A percentile compares a stretch with the other conserved stretches of the same genome.
These are phyloP conservation scores for Tor tambroides DNA, from an alignment of 2,113 vertebrate genomes.

Conservation along the genomic window DNA sequence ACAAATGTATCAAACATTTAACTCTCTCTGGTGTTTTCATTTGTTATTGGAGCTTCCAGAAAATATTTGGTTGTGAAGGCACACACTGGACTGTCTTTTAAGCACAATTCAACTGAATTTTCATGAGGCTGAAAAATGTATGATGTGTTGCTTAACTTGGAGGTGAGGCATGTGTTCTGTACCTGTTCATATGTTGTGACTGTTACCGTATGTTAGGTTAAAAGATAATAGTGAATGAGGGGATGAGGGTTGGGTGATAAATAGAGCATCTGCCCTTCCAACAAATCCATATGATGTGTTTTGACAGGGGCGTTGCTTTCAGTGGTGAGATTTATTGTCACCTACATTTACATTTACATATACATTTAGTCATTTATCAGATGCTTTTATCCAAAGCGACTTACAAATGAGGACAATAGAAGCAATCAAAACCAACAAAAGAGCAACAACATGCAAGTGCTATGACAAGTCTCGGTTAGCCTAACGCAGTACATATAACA, in stretches of 20 bases:
- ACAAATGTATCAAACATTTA: not conserved
- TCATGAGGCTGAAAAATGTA: not conserved
- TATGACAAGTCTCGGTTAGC: too few relatives aligned
- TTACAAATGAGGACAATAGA: too few relatives aligned
- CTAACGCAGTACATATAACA: too few relatives aligned
- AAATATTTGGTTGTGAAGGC: not conserved
- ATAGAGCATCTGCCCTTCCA: not conserved
- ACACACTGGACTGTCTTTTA: not conserved
- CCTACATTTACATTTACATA: too few relatives aligned
- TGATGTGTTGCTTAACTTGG: not conserved
- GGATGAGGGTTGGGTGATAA: not conserved
- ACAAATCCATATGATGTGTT: not conserved
- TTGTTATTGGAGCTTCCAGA: not conserved
- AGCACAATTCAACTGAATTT: not conserved
- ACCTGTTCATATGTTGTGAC: slow-evolving; percentile 1
- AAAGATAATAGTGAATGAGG: not conserved
- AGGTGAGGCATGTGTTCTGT: not conserved
- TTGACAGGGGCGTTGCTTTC: not conserved
- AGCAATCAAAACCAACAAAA: too few relatives aligned
- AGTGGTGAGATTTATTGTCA: slow-evolving; percentile 8
- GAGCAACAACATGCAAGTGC: too few relatives aligned
- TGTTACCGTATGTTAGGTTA: not conserved
- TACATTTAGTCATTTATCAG: too few relatives aligned
- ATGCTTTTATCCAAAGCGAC: too few relatives aligned
- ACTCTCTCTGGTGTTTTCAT: not conserved